phyloP scores from a whole-genome alignment of 2,888 invertebrate species.

The Euspilapteryx auroguttella region DNA sequence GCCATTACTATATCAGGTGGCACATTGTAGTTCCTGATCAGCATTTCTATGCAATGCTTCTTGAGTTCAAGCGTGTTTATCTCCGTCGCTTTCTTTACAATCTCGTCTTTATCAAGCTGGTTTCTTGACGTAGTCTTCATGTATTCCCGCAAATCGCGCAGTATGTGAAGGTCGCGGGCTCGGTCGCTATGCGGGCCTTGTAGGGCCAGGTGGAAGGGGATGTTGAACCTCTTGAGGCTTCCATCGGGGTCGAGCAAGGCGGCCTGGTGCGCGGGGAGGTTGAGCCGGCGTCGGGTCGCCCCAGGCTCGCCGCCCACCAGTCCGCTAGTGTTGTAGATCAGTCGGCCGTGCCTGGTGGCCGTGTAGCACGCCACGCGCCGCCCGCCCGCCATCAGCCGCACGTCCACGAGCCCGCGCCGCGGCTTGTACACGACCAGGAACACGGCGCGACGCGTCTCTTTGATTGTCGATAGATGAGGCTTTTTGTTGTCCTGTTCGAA shows the following conservation, averaged over 20 bases:
- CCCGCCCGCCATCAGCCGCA: conserved; percentile 90
- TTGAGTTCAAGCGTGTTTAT: conserved; percentile 73
- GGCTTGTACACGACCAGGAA: conserved; percentile 94
- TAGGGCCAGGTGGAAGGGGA: conserved; percentile 91
- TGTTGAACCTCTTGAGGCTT: conserved; percentile 75
- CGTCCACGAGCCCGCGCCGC: conserved; percentile 88
- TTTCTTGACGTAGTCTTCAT: conserved; percentile 58
- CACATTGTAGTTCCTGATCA: conserved; percentile 66
- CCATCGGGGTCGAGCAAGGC: conserved; percentile 84
- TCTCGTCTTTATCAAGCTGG: conserved; percentile 45
- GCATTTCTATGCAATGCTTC: conserved; percentile 71
- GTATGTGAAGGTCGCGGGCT: conserved; percentile 83
- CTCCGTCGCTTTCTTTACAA: conserved; percentile 60
- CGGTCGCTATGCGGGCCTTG: conserved; percentile 86
- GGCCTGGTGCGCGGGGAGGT: conserved; percentile 69
- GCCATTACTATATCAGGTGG: conserved; percentile 62
- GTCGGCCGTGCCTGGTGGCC: conserved; percentile 80
- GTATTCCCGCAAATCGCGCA: conserved; percentile 73
- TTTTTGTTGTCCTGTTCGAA: conserved; percentile 44
- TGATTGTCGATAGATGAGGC: conserved; percentile 35
- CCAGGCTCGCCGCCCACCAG: conserved; percentile 71
- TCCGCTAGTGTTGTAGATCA: conserved; percentile 80
- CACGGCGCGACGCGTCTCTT: conserved; percentile 65
- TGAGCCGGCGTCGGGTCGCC: conserved; percentile 56
- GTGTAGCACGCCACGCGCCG: conserved; percentile 89